phyloP scores from a whole-genome alignment of 2,888 invertebrate species.

The Eupeodes luniger region DNA sequence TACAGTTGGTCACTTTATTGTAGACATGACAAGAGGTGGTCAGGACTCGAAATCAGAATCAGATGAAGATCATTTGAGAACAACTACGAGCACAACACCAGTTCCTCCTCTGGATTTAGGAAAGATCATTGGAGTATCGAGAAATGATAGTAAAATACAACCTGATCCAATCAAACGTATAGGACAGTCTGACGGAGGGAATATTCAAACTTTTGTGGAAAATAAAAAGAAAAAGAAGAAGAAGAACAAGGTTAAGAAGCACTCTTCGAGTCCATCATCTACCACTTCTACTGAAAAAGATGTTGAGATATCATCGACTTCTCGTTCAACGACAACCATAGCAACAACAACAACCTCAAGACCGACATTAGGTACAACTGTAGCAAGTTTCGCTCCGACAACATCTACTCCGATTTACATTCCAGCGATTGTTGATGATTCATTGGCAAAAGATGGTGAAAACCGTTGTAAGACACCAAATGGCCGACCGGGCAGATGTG shows the following conservation, averaged over 20 bases:
- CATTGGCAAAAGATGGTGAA: constrained; percentile 85
- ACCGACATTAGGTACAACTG: constrained; percentile 78
- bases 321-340: constrained; percentile 62
- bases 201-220: constrained; percentile 80
- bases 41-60: constrained; percentile 79
- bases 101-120: constrained; percentile 47
- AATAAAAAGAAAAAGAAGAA: constrained; percentile 82
- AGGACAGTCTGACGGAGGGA: constrained; percentile 58
- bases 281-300: constrained; percentile 42
- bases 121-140: constrained; percentile 38
- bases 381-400: constrained; percentile 84
- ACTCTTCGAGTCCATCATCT: constrained; percentile 69
- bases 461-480: constrained; percentile 92
- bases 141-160: constrained; percentile 18
- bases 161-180: constrained; percentile 50
- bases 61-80: constrained; percentile 60
- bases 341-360: constrained; percentile 76
- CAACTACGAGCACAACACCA: constrained; percentile 23
- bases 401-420: constrained; percentile 43
- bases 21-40: constrained; percentile 89
- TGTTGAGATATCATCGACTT: constrained; percentile 45
- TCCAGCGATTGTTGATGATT: constrained; percentile 81
- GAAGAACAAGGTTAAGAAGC: constrained; percentile 82
- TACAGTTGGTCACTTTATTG: constrained; percentile 93
- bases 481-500: constrained; percentile 91